Percentiles rank a stretch among this genome's conserved stretches.
phyloP scores from a whole-genome alignment of 2,888 invertebrate genomes.

The Folsomia manolachei region DNA sequence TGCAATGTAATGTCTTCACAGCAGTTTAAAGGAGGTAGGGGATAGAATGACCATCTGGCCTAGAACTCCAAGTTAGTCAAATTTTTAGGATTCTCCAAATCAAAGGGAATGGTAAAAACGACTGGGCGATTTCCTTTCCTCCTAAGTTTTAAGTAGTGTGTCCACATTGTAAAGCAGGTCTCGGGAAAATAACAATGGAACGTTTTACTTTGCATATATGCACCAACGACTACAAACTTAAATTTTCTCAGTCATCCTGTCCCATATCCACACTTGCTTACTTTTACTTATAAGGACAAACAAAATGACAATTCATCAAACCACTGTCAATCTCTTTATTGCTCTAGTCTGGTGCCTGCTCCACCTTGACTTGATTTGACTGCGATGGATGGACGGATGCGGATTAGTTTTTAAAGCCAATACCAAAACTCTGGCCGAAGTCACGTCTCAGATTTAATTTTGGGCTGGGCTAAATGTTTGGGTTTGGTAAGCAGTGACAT shows the following conservation, averaged over 20 bases:
- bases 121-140: slow-evolving; percentile 20
- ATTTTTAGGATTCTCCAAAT: slow-evolving; percentile 21
- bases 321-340: slow-evolving; percentile 43
- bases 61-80: not conserved
- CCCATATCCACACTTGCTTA: not conserved
- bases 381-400: not conserved
- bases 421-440: not conserved
- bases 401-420: slow-evolving; percentile 7
- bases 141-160: not conserved
- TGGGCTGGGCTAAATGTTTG: not conserved
- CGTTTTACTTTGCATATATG: slow-evolving; percentile 6
- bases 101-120: slow-evolving; percentile 6
- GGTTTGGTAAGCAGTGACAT: not conserved
- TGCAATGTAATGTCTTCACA: not conserved
- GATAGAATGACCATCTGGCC: slow-evolving; percentile 21
- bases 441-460: not conserved
- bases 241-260: not conserved
- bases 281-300: slow-evolving; percentile 29
- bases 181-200: not conserved
- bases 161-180: not conserved
- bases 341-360: too few species aligned
- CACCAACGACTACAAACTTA: not conserved
- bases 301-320: slow-evolving; percentile 46
- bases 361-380: not conserved
- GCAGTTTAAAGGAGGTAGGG: not conserved